These are phyloP conservation scores for Stenotaenia linearis DNA, from an alignment of 2,888 invertebrate genomes.

Conservation along the genomic window DNA sequence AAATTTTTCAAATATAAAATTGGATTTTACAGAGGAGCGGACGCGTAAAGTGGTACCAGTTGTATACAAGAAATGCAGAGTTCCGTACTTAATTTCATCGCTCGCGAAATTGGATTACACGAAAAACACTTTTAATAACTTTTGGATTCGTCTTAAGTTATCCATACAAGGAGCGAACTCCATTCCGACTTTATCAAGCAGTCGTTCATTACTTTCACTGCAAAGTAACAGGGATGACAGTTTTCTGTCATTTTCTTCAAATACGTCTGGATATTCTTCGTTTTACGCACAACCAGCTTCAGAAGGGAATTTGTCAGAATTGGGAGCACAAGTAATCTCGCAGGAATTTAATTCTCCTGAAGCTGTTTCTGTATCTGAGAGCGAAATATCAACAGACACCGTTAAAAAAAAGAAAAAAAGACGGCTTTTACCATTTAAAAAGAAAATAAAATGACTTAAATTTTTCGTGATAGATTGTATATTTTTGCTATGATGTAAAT, in stretches of 20 bases:
- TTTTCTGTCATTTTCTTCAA: not conserved
- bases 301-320: not conserved
- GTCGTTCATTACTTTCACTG: not conserved
- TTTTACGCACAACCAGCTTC: not conserved
- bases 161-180: not conserved
- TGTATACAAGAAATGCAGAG: not conserved
- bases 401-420: not conserved
- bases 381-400: not conserved
- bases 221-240: not conserved
- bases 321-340: not conserved
- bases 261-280: not conserved
- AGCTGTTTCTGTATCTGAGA: too few species aligned
- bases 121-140: not conserved
- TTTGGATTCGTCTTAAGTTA: not conserved
- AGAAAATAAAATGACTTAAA: too few species aligned
- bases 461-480: not conserved
- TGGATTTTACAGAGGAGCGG: not conserved
- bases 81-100: not conserved
- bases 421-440: not conserved
- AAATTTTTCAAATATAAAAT: not conserved
- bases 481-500: not conserved
- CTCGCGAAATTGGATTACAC: slow-evolving; percentile 6
- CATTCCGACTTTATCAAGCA: not conserved
- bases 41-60: not conserved
- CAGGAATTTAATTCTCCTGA: not conserved